These are phyloP conservation scores for Sarotherodon lohbergeri DNA, from an alignment of 2,113 vertebrate species.

Conservation along the genomic window DNA sequence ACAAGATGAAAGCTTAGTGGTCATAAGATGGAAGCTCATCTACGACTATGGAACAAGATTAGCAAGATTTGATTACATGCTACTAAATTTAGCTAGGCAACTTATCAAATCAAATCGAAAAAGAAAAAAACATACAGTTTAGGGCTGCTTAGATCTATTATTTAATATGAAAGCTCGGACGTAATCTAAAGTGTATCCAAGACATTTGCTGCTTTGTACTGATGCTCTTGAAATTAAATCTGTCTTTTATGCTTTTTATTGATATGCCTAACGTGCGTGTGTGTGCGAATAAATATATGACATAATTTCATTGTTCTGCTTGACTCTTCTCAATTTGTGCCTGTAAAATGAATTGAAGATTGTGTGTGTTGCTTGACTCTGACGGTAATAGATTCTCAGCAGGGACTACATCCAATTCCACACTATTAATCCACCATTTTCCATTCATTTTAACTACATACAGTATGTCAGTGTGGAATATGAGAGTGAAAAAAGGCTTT, in stretches of 20 bases:
- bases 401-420: conserved; percentile 6
- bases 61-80: conserved; percentile 57
- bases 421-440: neutral
- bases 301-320: conserved; percentile 61
- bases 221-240: conserved; percentile 61
- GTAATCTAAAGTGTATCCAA: conserved; percentile 50
- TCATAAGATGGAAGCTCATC: conserved; percentile 27
- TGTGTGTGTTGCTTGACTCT: neutral
- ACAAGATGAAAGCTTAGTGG: neutral
- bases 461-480: neutral
- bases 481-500: neutral
- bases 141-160: conserved; percentile 49
- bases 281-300: conserved; percentile 59
- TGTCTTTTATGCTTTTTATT: conserved; percentile 60
- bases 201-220: conserved; percentile 44
- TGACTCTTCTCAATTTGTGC: conserved; percentile 54
- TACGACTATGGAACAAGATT: conserved; percentile 51
- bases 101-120: conserved; percentile 61
- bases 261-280: conserved; percentile 46
- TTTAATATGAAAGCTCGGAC: conserved; percentile 59
- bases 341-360: conserved; percentile 44
- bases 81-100: conserved; percentile 63
- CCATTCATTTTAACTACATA: neutral
- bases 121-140: conserved; percentile 40
- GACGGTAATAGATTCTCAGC: conserved; percentile 31